Evolutionary conservation across 2,113 vertebrate species (phyloP).

Genomic region (Lepus americanus): DNA sequence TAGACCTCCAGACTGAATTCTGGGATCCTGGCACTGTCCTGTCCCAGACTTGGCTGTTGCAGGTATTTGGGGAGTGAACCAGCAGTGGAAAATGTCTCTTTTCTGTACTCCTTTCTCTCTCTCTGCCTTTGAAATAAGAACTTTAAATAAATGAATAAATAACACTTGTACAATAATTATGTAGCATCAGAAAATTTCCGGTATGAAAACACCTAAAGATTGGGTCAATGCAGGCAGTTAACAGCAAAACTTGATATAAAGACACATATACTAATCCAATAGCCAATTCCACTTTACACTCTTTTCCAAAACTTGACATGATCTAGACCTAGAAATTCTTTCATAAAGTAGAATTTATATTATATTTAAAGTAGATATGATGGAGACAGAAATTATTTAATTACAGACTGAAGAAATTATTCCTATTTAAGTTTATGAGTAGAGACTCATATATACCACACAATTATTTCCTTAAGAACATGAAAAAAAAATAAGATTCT

Average conservation of each 20-base stretch:
- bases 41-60: no score
- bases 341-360: neutral
- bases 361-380: neutral
- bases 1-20: no score
- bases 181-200: neutral
- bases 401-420: neutral
- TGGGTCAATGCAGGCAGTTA: neutral
- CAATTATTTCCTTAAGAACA: neutral
- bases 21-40: no score
- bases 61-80: no score
- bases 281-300: neutral
- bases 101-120: no score
- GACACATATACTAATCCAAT: no score
- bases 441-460: neutral
- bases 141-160: no score
- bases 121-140: no score
- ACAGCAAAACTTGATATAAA: neutral
- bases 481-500: neutral
- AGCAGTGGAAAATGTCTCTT: no score
- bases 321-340: neutral
- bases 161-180: neutral
- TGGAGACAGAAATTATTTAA: neutral
- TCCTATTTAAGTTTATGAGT: neutral
- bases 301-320: neutral
- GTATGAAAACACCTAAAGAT: fast-evolving